Evolutionary conservation across 2,888 invertebrate species (phyloP), one percentile per base, ranked within the genome.

Genomic region (Chrysopilus asiliformis): DNA sequence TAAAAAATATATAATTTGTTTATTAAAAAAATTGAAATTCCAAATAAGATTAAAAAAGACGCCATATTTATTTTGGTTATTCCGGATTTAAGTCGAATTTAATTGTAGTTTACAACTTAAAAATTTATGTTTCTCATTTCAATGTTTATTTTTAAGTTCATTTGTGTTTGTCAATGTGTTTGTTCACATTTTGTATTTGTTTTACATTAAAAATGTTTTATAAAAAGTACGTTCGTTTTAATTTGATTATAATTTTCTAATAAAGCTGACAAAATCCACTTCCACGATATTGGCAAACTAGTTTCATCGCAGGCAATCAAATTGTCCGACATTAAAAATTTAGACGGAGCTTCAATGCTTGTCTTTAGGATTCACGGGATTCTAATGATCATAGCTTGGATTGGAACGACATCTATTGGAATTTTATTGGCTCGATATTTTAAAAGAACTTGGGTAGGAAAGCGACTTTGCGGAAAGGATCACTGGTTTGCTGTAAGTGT

Each of bases 401-500:
- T 91, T 35, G 85, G 86, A 2, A 77, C 84, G 1, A 85, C 89
- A 1, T 85, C 87, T 1, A 55, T 86, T 28, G 91, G 89, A 14
- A 89, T 90, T 43, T 64, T 91, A 13, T 62, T 91, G 8, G 90
- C 91, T 0, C 70, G 91, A 45, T 90, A 91, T 58, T 91, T 79
- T 66, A 79, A 83, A 53, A 79, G 83, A 56, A 89, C 89, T 0
- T 91, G 90, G 89, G 80, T 83, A 22, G 79, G 79, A 20, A 76
- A 72, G 44, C 76, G 76, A 43, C 59, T 83, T 4, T 86, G 82
- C 46, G 87, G 87, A 44, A 87, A 87, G 56, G 90, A 90, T 57
- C 73, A 86, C 43, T 94, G 93, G 93, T 93, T 94, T 64, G 83
- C 82, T 49, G 89, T 90, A n/a, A n/a, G n/a, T n/a, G n/a, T n/a